These are phyloP conservation scores for Alosa alosa DNA, from an alignment of 2,113 vertebrate species.

Conservation along the genomic window DNA sequence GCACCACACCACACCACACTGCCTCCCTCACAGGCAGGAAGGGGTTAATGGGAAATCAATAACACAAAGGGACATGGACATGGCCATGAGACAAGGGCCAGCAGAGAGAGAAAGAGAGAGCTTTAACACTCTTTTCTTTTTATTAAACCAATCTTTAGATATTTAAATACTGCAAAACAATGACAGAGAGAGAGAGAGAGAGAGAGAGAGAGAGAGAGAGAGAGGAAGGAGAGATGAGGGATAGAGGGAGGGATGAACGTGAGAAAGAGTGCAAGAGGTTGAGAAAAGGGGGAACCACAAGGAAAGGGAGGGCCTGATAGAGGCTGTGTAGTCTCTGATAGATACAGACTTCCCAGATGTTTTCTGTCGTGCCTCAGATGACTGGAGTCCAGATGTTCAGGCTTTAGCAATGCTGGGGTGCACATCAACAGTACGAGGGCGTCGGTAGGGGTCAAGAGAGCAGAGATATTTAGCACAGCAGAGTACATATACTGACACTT, in stretches of 20 bases:
- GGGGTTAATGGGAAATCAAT: conserved; percentile 79
- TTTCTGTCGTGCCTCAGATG: conserved; percentile 74
- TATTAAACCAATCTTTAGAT: too few relatives aligned
- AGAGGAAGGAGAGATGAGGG: conserved; percentile 33
- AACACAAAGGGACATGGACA: conserved; percentile 41
- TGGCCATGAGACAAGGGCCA: background rate
- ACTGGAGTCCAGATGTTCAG: conserved; percentile 74
- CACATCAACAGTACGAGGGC: conserved; percentile 47
- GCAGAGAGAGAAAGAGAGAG: background rate
- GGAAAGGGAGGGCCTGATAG: conserved; percentile 55
- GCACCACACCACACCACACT: too few relatives aligned
- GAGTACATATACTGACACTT: conserved; percentile 34
- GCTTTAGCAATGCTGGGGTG: conserved; percentile 50
- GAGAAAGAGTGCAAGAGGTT: conserved; percentile 11
- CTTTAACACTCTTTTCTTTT: too few relatives aligned
- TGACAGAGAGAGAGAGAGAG: background rate
- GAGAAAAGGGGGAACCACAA: conserved; percentile 38
- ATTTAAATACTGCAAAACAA: too few relatives aligned
- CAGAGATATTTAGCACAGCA: conserved; percentile 56
- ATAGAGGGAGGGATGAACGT: background rate
- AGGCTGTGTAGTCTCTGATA: conserved; percentile 76
- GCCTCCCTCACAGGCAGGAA: conserved; percentile 62
- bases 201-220: background rate
- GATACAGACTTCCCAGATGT: conserved; percentile 76
- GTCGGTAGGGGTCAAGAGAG: conserved; percentile 66